Evolutionary conservation across 2,113 vertebrate genomes (phyloP).

Genomic region (Hypocryptadius cinnamomeus): DNA sequence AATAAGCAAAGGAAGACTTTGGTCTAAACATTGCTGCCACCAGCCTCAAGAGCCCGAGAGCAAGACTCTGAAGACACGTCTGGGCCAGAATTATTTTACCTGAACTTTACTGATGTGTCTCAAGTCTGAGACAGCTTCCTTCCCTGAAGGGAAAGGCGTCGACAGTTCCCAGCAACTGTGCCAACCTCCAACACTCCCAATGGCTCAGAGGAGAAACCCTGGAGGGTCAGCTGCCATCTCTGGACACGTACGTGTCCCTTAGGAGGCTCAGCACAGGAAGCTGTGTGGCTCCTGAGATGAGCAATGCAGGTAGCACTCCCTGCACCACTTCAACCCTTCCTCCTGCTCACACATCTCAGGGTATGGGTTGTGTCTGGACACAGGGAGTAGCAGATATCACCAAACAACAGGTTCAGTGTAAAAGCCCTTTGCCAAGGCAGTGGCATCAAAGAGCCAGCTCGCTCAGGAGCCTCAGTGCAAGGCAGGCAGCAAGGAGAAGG

Average conservation of each 20-base stretch:
- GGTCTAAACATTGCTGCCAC: slow-evolving; percentile 66
- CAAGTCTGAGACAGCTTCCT: slow-evolving; percentile 52
- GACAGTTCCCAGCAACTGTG: slow-evolving; percentile 1
- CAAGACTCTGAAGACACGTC: slow-evolving; percentile 39
- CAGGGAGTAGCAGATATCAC: neutral
- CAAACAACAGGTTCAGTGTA: neutral
- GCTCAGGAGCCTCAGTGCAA: neutral
- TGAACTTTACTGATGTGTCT: slow-evolving; percentile 51
- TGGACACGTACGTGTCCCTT: neutral
- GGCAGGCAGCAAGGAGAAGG: neutral
- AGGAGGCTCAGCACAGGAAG: neutral
- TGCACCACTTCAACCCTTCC: neutral
- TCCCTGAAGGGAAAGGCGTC: slow-evolving; percentile 36
- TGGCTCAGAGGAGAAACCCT: neutral
- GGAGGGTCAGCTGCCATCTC: slow-evolving; percentile 1
- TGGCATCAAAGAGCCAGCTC: neutral
- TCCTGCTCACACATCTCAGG: neutral
- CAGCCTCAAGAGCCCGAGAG: slow-evolving; percentile 61
- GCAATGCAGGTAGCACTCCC: neutral
- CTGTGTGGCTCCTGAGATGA: neutral
- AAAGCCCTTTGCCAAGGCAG: neutral
- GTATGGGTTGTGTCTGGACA: neutral
- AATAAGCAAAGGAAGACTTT: slow-evolving; percentile 63
- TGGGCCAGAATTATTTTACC: slow-evolving; percentile 58
- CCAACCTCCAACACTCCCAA: slow-evolving; percentile 7